Percentiles rank a stretch among this genome's conserved stretches.
These are phyloP conservation scores for Toxotes jaculatrix DNA, from an alignment of 2,113 vertebrate genomes.

Conservation along the genomic window DNA sequence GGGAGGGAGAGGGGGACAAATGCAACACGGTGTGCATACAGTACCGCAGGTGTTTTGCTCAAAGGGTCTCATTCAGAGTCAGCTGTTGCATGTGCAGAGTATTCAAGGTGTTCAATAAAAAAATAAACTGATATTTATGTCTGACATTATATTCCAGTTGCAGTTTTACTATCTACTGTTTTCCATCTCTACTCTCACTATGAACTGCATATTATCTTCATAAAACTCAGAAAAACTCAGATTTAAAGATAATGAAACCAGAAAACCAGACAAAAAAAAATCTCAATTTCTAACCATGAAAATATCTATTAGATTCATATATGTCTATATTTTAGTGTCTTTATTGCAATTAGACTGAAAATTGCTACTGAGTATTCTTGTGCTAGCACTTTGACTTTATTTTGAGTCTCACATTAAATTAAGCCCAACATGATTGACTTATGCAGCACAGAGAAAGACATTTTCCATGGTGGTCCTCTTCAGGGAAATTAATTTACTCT, in stretches of 20 bases:
- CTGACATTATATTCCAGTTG: background rate
- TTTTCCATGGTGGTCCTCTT: constrained; percentile 61
- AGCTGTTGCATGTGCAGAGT: constrained; percentile 13
- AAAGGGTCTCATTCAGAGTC: constrained; percentile 18
- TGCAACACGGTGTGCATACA: constrained; percentile 40
- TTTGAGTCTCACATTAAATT: background rate
- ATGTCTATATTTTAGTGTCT: background rate
- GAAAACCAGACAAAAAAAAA: background rate
- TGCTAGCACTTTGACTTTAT: background rate
- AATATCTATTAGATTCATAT: background rate
- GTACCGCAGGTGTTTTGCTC: constrained; percentile 55
- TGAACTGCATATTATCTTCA: background rate
- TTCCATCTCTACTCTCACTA: background rate
- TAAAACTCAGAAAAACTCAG: background rate
- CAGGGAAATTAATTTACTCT: constrained; percentile 52
- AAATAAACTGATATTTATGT: background rate
- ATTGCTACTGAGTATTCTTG: background rate
- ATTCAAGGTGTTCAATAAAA: background rate
- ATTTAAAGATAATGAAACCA: background rate
- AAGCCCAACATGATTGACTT: background rate
- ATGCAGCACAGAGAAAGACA: constrained; percentile 2
- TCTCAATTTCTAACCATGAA: background rate
- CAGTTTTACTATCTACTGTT: background rate
- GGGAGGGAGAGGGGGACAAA: constrained; percentile 30
- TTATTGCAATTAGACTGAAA: background rate